Conservation (phyloP, 2,888 invertebrate genomes). For the Amitus sp. region DNA sequence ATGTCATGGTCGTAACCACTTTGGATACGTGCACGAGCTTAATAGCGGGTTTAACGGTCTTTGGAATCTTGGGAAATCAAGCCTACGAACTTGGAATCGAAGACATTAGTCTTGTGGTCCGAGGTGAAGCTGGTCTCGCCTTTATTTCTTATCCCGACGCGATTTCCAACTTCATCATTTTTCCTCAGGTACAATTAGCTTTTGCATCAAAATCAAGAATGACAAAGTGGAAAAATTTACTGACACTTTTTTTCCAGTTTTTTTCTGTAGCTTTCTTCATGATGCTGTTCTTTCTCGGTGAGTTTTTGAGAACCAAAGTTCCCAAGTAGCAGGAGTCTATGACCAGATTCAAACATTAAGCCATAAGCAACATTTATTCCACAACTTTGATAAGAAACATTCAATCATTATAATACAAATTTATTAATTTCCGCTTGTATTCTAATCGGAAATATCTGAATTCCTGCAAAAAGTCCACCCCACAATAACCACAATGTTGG, state of each 20-base stretch:
- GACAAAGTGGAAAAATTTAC: too few relatives aligned
- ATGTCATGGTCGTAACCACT: constrained; percentile 83
- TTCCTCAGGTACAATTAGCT: constrained; percentile 73
- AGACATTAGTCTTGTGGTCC: constrained; percentile 75
- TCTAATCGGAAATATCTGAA: too few relatives aligned
- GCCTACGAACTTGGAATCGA: constrained; percentile 73
- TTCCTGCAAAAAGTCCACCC: too few relatives aligned
- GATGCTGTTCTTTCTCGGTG: constrained; percentile 68
- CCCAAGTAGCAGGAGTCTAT: too few relatives aligned
- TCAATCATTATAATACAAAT: too few relatives aligned
- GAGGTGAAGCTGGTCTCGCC: constrained; percentile 82
- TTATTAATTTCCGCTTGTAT: too few relatives aligned
- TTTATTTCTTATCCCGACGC: constrained; percentile 89
- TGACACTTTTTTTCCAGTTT: constrained; percentile 51
- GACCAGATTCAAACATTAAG: too few relatives aligned
- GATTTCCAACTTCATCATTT: constrained; percentile 77
- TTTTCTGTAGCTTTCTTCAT: constrained; percentile 69
- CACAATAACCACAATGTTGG: too few relatives aligned
- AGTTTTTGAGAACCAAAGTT: too few relatives aligned
- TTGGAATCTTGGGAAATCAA: constrained; percentile 84
- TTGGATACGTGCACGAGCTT: constrained; percentile 86
- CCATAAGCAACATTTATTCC: too few relatives aligned
- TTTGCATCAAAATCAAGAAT: too few relatives aligned
- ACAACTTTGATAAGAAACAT: too few relatives aligned
- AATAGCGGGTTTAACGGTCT: constrained; percentile 84